Percentiles rank a stretch among this genome's conserved stretches.
Evolutionary conservation across 2,888 invertebrate genomes (phyloP).

Genomic region (Neoaliturus tenellus): DNA sequence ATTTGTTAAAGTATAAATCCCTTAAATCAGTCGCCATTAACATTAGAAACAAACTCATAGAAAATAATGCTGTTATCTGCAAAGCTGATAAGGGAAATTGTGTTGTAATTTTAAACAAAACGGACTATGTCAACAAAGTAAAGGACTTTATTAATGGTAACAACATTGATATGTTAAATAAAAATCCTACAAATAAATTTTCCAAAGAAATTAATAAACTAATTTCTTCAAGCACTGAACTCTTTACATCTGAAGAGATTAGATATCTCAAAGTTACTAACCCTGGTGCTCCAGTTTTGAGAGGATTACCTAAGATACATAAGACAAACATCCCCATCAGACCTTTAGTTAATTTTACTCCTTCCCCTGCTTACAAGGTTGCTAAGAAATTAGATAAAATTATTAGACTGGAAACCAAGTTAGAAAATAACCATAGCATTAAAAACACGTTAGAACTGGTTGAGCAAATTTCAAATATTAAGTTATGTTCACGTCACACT

Average conservation of each 20-base stretch:
- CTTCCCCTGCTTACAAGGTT: too few relatives aligned
- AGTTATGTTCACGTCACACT: too few relatives aligned
- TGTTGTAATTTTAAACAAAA: background rate
- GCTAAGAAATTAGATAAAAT: too few relatives aligned
- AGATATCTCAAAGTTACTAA: background rate
- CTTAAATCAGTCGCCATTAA: background rate
- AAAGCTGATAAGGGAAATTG: conserved; percentile 29
- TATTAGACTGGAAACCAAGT: too few relatives aligned
- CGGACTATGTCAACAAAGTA: conserved; percentile 9
- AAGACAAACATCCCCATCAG: too few relatives aligned
- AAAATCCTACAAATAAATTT: background rate
- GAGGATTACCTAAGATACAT: too few relatives aligned
- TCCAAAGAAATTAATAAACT: conserved; percentile 5
- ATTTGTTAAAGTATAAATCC: background rate
- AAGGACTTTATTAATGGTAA: background rate
- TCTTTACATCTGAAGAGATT: background rate
- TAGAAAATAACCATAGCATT: too few relatives aligned
- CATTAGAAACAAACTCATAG: background rate
- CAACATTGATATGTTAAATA: background rate
- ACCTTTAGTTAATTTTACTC: too few relatives aligned
- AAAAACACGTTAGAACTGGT: too few relatives aligned
- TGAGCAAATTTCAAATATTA: too few relatives aligned
- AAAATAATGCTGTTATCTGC: background rate
- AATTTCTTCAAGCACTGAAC: background rate
- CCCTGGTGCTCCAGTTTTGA: too few relatives aligned